These are phyloP conservation scores for Varecia variegata DNA, from an alignment of 2,797 vertebrate species.

Conservation along the genomic window DNA sequence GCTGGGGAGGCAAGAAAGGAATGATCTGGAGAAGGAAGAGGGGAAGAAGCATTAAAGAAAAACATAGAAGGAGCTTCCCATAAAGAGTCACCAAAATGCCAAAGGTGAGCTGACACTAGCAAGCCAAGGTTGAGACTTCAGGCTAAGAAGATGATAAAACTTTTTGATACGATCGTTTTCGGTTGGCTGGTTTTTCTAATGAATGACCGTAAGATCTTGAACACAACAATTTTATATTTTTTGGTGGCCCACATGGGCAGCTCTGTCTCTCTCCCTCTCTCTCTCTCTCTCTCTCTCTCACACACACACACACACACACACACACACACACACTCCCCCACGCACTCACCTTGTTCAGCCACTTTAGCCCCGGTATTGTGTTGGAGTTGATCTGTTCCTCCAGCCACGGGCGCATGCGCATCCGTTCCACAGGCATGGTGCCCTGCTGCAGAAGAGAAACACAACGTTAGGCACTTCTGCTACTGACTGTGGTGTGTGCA, in stretches of 20 bases:
- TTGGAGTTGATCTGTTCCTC: slow-evolving; percentile 97
- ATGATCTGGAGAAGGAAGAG: background rate
- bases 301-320: background rate
- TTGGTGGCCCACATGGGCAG: rapidly evolving
- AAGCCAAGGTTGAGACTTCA: background rate
- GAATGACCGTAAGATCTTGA: background rate
- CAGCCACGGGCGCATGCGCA: slow-evolving; percentile 99
- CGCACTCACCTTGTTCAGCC: slow-evolving; percentile 93
- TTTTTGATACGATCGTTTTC: background rate
- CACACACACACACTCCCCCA: rapidly evolving
- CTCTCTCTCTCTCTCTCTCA: background rate
- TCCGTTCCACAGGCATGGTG: slow-evolving; percentile 97
- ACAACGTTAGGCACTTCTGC: background rate
- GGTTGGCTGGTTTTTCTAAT: background rate
- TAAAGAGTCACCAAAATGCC: background rate
- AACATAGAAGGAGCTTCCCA: background rate
- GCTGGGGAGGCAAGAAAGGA: background rate
- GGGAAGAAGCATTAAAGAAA: background rate
- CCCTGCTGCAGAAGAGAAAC: slow-evolving; percentile 72
- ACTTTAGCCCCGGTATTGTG: slow-evolving; percentile 95
- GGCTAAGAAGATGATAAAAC: background rate
- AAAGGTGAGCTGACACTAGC: background rate
- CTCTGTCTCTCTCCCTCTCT: background rate
- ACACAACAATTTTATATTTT: background rate
- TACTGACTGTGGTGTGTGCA: background rate